These are phyloP conservation scores for Barnardius zonarius DNA, from an alignment of 2,113 vertebrate species.

Conservation along the genomic window DNA sequence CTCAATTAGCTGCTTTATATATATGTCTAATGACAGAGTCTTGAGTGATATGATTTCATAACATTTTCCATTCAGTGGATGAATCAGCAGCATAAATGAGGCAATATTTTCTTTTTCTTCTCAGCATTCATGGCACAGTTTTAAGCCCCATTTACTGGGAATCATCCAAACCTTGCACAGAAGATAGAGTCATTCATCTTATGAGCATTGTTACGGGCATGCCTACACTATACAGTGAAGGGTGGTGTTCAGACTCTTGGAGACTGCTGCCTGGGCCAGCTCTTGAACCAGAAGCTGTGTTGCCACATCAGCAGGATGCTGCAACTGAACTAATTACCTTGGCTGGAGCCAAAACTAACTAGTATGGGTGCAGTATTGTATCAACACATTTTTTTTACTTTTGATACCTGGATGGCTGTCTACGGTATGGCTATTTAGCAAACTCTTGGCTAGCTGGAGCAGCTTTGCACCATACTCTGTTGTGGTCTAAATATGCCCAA, in stretches of 20 bases:
- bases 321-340: neutral
- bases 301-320: constrained; percentile 1
- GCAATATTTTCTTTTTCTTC: constrained; percentile 12
- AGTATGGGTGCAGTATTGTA: neutral
- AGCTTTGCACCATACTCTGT: neutral
- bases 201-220: neutral
- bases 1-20: neutral
- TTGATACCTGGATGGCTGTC: neutral
- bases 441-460: neutral
- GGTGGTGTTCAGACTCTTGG: neutral
- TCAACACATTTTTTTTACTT: neutral
- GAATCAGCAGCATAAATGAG: constrained; percentile 15
- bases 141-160: neutral
- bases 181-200: neutral
- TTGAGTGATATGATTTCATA: neutral
- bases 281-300: neutral
- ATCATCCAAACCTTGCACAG: neutral
- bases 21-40: neutral
- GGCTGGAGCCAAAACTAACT: neutral
- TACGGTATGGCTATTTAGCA: neutral
- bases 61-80: neutral
- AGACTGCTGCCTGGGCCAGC: neutral
- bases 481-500: neutral
- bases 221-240: neutral
- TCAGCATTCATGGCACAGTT: neutral